Evolutionary conservation across 2,888 invertebrate genomes (phyloP).

Genomic region (Lydus trimaculatus): DNA sequence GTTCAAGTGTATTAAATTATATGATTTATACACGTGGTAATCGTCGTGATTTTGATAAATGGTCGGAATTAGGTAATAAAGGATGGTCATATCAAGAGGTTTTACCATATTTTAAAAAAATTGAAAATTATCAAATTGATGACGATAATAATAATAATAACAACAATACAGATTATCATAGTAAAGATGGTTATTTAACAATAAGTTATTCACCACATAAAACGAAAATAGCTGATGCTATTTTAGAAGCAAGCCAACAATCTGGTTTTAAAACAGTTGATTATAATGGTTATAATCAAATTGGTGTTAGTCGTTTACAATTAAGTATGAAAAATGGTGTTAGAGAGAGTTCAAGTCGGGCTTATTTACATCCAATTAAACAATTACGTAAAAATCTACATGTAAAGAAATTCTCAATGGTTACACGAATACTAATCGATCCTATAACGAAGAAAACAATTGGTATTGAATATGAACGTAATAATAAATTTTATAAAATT

Average conservation of each 20-base stretch:
- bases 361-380: slow-evolving; percentile 67
- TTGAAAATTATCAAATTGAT: slow-evolving; percentile 52
- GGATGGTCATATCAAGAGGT: slow-evolving; percentile 65
- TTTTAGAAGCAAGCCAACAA: slow-evolving; percentile 68
- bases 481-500: slow-evolving; percentile 61
- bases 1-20: slow-evolving; percentile 56
- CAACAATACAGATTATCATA: slow-evolving; percentile 53
- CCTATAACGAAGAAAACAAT: slow-evolving; percentile 65
- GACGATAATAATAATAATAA: no score
- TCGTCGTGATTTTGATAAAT: slow-evolving; percentile 75
- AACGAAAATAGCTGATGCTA: slow-evolving; percentile 64
- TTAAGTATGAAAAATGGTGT: slow-evolving; percentile 62
- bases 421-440: slow-evolving; percentile 68
- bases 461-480: slow-evolving; percentile 68
- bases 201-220: slow-evolving; percentile 65
- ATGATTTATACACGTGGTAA: slow-evolving; percentile 70
- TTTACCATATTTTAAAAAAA: slow-evolving; percentile 59
- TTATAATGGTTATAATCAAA: slow-evolving; percentile 68
- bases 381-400: slow-evolving; percentile 68
- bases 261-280: slow-evolving; percentile 72
- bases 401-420: slow-evolving; percentile 62
- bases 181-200: slow-evolving; percentile 56
- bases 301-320: slow-evolving; percentile 67
- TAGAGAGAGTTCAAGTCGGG: slow-evolving; percentile 62
- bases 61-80: slow-evolving; percentile 64